A percentile compares a stretch with the other conserved stretches of the same genome.
phyloP scores from a whole-genome alignment of 2,113 vertebrate species.

The Indicator maculatus region DNA sequence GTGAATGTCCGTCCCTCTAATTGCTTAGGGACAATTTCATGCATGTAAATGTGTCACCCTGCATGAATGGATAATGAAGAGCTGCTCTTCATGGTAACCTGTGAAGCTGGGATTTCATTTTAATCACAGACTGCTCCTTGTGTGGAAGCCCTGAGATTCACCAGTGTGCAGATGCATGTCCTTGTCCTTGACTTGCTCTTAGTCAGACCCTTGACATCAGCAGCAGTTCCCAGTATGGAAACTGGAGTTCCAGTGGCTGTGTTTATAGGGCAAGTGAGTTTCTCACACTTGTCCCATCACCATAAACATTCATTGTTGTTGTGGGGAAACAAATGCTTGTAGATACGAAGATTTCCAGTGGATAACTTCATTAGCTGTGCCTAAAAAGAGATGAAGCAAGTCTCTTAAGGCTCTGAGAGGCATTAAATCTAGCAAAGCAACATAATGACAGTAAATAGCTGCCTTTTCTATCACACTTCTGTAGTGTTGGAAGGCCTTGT shows the following conservation, averaged over 20 bases:
- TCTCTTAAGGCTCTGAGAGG: background rate
- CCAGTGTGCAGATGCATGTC: background rate
- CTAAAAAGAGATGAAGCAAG: background rate
- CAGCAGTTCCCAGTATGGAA: slow-evolving; percentile 5
- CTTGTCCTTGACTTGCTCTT: slow-evolving; percentile 32
- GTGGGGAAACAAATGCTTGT: background rate
- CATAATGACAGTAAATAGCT: background rate
- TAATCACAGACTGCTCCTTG: slow-evolving; percentile 17
- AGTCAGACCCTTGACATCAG: slow-evolving; percentile 20
- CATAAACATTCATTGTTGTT: background rate
- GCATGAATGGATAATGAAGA: background rate
- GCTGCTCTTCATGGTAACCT: background rate
- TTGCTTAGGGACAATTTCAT: background rate
- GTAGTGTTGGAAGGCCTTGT: background rate
- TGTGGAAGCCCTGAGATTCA: slow-evolving; percentile 32
- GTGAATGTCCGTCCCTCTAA: background rate
- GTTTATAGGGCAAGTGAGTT: background rate
- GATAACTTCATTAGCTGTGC: background rate
- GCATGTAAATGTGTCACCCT: background rate
- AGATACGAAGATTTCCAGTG: background rate
- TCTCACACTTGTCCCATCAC: background rate
- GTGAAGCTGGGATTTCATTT: slow-evolving; percentile 43
- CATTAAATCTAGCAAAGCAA: background rate
- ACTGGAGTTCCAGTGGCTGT: background rate
- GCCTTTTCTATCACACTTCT: background rate